Evolutionary conservation across 2,888 invertebrate species (phyloP).

Genomic region (Carterocephalus palaemon): DNA sequence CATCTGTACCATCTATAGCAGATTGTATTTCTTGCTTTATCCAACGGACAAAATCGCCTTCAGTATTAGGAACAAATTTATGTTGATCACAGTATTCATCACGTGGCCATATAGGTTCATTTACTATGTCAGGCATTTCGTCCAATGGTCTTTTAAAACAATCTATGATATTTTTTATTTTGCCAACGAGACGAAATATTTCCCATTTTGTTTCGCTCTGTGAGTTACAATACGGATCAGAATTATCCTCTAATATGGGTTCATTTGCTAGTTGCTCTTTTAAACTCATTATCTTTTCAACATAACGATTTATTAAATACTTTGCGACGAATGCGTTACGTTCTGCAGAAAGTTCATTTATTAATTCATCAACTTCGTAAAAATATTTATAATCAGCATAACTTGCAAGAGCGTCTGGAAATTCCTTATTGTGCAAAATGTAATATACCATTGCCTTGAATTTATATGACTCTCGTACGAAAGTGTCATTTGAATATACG

Average conservation of each 20-base stretch:
- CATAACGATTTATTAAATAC: conserved; percentile 1
- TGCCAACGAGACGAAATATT: not conserved
- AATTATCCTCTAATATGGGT: too few relatives aligned
- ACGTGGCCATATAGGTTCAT: conserved; percentile 13
- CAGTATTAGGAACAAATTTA: conserved; percentile 12
- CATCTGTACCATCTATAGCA: conserved; percentile 28
- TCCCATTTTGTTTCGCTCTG: too few relatives aligned
- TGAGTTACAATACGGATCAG: too few relatives aligned
- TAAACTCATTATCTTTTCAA: conserved; percentile 2
- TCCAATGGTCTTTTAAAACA: conserved; percentile 5
- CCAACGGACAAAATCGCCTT: conserved; percentile 29
- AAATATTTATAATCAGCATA: conserved; percentile 16
- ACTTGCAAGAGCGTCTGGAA: conserved; percentile 36
- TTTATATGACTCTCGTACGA: conserved; percentile 34
- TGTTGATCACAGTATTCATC: too few relatives aligned
- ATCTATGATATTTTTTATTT: conserved; percentile 4
- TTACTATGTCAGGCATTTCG: conserved; percentile 9
- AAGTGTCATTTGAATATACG: conserved; percentile 36
- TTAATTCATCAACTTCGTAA: conserved; percentile 6
- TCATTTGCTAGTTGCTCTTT: not conserved
- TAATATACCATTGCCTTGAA: conserved; percentile 42
- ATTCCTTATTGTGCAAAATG: conserved; percentile 40
- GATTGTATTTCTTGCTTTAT: conserved; percentile 37
- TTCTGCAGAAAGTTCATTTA: conserved; percentile 8
- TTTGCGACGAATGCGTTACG: not conserved